Evolutionary conservation across 2,888 invertebrate species (phyloP).

Genomic region (Lochmaea crataegi): DNA sequence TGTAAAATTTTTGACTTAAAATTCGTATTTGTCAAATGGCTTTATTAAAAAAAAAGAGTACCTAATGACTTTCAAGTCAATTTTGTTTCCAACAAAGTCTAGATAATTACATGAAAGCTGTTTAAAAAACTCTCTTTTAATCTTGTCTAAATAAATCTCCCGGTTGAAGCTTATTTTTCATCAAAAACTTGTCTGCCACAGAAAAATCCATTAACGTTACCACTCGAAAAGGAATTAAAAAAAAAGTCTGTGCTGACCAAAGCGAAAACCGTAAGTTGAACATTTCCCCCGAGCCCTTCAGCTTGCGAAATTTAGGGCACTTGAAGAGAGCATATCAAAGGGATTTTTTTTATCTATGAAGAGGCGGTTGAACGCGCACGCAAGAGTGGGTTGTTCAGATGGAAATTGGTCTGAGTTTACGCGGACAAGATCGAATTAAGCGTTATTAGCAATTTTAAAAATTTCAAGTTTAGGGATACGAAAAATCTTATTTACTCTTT

Average conservation of each 20-base stretch:
- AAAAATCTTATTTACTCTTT: background rate
- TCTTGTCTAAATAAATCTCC: conserved; percentile 11
- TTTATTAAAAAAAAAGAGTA: no score
- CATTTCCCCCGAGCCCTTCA: conserved; percentile 27
- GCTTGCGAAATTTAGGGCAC: conserved; percentile 22
- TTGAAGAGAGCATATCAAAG: conserved; percentile 28
- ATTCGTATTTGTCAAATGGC: no score
- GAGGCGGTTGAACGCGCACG: conserved; percentile 19
- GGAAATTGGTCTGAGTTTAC: conserved; percentile 27
- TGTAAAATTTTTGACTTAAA: no score
- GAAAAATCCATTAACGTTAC: conserved; percentile 40
- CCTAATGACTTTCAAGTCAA: no score
- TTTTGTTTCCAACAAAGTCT: background rate
- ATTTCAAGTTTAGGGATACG: background rate
- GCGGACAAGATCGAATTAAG: background rate
- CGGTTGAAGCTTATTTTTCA: conserved; percentile 22
- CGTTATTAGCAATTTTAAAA: background rate
- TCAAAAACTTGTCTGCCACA: conserved; percentile 28
- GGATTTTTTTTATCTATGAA: conserved; percentile 21
- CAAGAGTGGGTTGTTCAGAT: conserved; percentile 25
- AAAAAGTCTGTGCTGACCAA: conserved; percentile 42
- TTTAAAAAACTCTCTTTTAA: conserved; percentile 17
- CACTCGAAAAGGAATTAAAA: conserved; percentile 34
- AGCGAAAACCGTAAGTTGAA: conserved; percentile 31
- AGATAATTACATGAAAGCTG: background rate